Conservation (phyloP, 2,797 vertebrate genomes). For the Enoplosus armatus region DNA sequence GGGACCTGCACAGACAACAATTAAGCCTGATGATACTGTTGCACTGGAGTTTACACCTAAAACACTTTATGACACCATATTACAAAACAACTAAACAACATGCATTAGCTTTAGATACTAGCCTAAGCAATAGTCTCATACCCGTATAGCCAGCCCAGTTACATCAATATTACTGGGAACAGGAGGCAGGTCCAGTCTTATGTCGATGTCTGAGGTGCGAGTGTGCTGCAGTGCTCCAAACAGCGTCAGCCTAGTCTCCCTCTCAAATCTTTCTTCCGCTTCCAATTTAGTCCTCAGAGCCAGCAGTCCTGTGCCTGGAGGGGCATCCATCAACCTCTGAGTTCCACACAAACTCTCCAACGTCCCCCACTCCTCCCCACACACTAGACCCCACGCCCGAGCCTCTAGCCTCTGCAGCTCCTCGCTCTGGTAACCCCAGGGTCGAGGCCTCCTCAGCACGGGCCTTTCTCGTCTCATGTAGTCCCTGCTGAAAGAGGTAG, state of each 20-base stretch:
- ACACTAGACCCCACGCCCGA: constrained; percentile 84
- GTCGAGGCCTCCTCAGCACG: constrained; percentile 76
- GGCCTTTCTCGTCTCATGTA: constrained; percentile 84
- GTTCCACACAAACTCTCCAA: constrained; percentile 83
- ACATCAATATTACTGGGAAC: constrained; percentile 94
- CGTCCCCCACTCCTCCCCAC: constrained; percentile 84
- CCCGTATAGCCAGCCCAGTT: constrained; percentile 93
- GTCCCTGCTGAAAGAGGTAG: constrained; percentile 82
- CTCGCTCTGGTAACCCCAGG: constrained; percentile 83
- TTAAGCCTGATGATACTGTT: neutral
- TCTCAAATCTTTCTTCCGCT: constrained; percentile 92
- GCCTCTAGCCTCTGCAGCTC: constrained; percentile 86
- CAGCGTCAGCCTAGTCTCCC: constrained; percentile 91
- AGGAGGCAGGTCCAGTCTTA: constrained; percentile 93
- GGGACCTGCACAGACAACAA: constrained; percentile 87
- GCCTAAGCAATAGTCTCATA: constrained; percentile 66
- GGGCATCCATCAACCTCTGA: constrained; percentile 90
- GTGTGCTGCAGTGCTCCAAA: constrained; percentile 96
- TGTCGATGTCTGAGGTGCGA: constrained; percentile 92
- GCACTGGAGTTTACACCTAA: neutral
- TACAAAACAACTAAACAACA: neutral
- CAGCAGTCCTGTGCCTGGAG: constrained; percentile 88
- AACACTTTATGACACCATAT: neutral
- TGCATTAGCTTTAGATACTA: neutral
- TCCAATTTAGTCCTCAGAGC: constrained; percentile 83